Base-by-base conservation (phyloP, 2,888 invertebrate species). In the Craniophora ligustri region DNA sequence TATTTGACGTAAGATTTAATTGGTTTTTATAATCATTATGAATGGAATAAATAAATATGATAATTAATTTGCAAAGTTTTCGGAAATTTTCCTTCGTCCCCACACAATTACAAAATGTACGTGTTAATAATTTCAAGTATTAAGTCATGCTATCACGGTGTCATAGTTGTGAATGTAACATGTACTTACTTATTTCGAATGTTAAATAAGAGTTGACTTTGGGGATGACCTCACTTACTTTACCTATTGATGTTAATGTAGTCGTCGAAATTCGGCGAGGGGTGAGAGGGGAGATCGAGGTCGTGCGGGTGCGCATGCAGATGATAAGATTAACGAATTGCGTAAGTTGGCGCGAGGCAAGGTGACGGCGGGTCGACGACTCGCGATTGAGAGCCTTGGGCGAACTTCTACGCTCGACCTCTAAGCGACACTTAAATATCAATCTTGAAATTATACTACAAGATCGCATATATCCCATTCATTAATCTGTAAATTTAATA, bases 261-360 rank as follows among this genome's bases (percentile, higher is more conserved):
- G 73, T 77, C 79, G 79, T 84, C 76, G 67, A 83, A 88, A 83
- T 91, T 91, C 82, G 87, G 89, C 85, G 84, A 87, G 85, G 86
- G 84, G 84, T 83, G 78, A 79, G 85, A 77, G 88, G 84, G 83
- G 81, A 71, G 63, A 76, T 66, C 84, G 88, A 88, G 91, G 89
- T 85, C 87, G 82, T 71, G 79, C 83, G 83, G 82, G 86, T 85
- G 84, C 85, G 88, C 87, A 90, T 91, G 87, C 87, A 86, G 87
- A 92, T 88, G 91, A 92, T 92, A 92, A 92, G 91, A 92, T 92
- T 91, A 89, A 85, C 85, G 76, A 85, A 88, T 93, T 93, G 92
- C 92, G 92, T 92, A 93, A 92, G 88, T 85, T 84, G 78, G 81
- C 85, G 86, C 87, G 87, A 84, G 79, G 85, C 91, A 92, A 93